phyloP scores from a whole-genome alignment of 2,888 invertebrate species.

The Steinernema scapterisci region DNA sequence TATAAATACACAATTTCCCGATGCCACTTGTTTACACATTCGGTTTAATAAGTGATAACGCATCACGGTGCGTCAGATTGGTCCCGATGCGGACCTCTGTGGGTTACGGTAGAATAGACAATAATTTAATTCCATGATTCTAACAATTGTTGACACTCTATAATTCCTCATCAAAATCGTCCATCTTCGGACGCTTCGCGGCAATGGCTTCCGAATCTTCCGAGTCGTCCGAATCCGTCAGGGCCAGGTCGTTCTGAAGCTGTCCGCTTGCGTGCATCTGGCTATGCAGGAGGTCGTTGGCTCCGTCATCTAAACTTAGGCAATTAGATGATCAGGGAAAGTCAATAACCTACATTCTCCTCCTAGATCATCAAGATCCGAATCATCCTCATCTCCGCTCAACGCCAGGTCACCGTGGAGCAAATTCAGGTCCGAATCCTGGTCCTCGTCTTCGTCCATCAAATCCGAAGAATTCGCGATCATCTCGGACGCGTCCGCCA shows the following conservation, averaged over 20 bases:
- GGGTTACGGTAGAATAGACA: too few relatives aligned
- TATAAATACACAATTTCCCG: too few relatives aligned
- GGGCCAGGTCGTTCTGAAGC: conserved; percentile 60
- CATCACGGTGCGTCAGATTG: too few relatives aligned
- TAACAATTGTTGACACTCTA: background rate
- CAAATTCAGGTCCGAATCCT: conserved; percentile 40
- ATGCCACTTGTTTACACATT: too few relatives aligned
- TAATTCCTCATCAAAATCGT: conserved; percentile 35
- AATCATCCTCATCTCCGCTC: conserved; percentile 47
- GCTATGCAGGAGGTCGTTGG: conserved; percentile 39
- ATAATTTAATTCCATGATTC: too few relatives aligned
- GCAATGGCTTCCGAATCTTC: conserved; percentile 43
- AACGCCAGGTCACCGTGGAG: conserved; percentile 48
- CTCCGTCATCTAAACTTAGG: conserved; percentile 19
- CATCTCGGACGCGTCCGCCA: background rate
- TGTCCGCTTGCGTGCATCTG: conserved; percentile 54
- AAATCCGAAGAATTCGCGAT: background rate
- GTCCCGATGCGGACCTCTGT: too few relatives aligned
- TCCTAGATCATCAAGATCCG: conserved; percentile 39
- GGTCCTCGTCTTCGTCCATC: conserved; percentile 32
- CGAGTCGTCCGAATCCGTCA: conserved; percentile 64
- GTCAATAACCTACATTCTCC: background rate
- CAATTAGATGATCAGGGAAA: background rate
- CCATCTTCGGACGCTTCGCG: conserved; percentile 45
- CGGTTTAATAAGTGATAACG: too few relatives aligned